Evolutionary conservation across 2,113 vertebrate genomes (phyloP).

Genomic region (Scytalopus superciliaris): DNA sequence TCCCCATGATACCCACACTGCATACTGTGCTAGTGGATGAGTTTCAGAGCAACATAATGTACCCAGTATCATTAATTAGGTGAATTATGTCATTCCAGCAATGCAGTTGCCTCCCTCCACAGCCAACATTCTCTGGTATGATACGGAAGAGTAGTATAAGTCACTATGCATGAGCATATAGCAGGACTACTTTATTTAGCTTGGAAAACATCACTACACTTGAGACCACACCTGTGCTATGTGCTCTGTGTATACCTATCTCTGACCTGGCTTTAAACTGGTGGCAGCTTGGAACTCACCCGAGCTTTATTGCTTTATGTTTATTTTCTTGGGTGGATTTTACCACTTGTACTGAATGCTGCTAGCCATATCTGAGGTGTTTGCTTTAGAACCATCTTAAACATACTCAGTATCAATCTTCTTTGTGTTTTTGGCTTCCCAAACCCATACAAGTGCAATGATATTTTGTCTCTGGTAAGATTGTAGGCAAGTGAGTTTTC

Average conservation of each 20-base stretch:
- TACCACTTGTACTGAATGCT: background rate
- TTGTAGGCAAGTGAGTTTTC: background rate
- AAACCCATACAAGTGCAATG: background rate
- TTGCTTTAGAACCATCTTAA: background rate
- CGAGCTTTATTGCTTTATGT: slow-evolving; percentile 27
- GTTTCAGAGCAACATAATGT: background rate
- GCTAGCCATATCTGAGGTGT: background rate
- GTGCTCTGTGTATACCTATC: background rate
- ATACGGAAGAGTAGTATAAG: background rate
- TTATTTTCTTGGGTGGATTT: slow-evolving; percentile 32
- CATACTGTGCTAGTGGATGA: background rate
- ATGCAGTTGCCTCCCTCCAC: background rate
- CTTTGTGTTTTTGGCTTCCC: background rate
- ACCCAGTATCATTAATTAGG: background rate
- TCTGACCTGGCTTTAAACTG: background rate
- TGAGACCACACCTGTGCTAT: background rate
- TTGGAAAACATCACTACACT: background rate
- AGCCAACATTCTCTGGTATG: background rate
- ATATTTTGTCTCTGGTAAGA: background rate
- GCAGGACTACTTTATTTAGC: background rate
- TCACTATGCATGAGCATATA: background rate
- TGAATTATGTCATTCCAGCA: background rate
- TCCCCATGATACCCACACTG: background rate
- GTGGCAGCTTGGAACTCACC: background rate
- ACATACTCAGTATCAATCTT: background rate